Base-by-base conservation (phyloP, 2,113 vertebrate species). In the Lycocorax pyrrhopterus region DNA sequence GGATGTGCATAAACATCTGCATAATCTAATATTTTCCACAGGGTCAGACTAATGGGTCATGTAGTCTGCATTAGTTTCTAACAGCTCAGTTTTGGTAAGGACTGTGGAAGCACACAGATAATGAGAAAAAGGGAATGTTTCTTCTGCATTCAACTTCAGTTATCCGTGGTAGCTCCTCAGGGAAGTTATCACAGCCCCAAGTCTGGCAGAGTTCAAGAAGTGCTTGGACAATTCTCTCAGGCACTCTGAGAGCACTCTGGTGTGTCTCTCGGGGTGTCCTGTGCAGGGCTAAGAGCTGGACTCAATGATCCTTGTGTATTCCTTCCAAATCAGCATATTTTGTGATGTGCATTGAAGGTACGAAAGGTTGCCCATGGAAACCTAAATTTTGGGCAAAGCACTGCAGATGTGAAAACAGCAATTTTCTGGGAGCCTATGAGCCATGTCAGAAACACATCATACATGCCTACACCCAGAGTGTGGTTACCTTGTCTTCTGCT, bases 381-480 rank as follows among this genome's bases (percentile, higher is more conserved):
- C 17, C 4, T 7, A 52, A 78, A 52, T 68, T 78, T 13, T 75
- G 26, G 37, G 52, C 13, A 64, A 66, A 94, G 41, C 29, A 26
- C 44, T 29, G 18, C 11, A 75, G 29, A 35, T 30, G 11, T 41
- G 44, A 56, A 74, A 67, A 22, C 7, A 49, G 5, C 0, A 3
- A 4, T 39, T 63, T 84, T 55, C 49, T n/a, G 16, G 12, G 26
- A 91, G 23, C 3, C 46, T 35, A 1, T 17, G 30, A 49, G n/a
- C n/a, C 10, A 2, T 1, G 5, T 7, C 32, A 84, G 35, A 62
- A 76, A 46, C 12, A 17, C 17, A 27, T 33, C 21, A 10, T 5
- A 13, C 1, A 0, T 8, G 7, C 11, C n/a, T 64, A n/a, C 1
- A 2, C 6, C 37, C 19, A 22, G 33, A 77, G 6, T 2, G 0